These are phyloP conservation scores for Agonopterix alstromeriana DNA, from an alignment of 2,888 invertebrate genomes.

Conservation along the genomic window DNA sequence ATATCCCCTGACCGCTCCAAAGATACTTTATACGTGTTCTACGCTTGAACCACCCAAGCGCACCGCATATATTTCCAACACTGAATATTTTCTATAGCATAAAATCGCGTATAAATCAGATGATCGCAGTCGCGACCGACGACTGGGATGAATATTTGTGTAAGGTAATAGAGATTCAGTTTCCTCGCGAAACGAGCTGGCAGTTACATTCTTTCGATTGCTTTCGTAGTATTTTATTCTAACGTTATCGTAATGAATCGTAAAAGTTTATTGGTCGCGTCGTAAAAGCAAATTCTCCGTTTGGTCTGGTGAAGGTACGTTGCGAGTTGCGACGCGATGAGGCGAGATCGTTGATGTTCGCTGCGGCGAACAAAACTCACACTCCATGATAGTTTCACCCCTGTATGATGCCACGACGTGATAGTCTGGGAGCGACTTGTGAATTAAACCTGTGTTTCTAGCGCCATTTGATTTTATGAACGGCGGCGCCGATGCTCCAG, in stretches of 20 bases:
- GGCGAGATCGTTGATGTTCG: constrained; percentile 28
- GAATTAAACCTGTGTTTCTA: constrained; percentile 13
- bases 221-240: constrained; percentile 49
- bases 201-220: constrained; percentile 46
- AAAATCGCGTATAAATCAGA: constrained; percentile 42
- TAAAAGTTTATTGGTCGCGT: constrained; percentile 55
- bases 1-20: constrained; percentile 32
- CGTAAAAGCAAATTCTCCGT: constrained; percentile 51
- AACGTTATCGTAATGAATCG: constrained; percentile 59
- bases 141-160: constrained; percentile 36
- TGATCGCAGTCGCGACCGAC: constrained; percentile 33
- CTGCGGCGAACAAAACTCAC: constrained; percentile 21
- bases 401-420: too few species aligned
- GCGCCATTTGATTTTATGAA: constrained; percentile 20
- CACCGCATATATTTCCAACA: constrained; percentile 47
- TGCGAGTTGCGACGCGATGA: constrained; percentile 20
- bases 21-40: constrained; percentile 40
- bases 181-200: constrained; percentile 22
- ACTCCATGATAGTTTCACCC: not conserved
- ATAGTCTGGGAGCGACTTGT: not conserved
- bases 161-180: constrained; percentile 25
- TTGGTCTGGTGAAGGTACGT: constrained; percentile 29
- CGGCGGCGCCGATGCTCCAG: constrained; percentile 13
- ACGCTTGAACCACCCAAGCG: constrained; percentile 38
- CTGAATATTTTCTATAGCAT: constrained; percentile 37